Evolutionary conservation across 2,797 vertebrate genomes (phyloP), one percentile per base, ranked within the genome.

Genomic region (Rhincodon typus): DNA sequence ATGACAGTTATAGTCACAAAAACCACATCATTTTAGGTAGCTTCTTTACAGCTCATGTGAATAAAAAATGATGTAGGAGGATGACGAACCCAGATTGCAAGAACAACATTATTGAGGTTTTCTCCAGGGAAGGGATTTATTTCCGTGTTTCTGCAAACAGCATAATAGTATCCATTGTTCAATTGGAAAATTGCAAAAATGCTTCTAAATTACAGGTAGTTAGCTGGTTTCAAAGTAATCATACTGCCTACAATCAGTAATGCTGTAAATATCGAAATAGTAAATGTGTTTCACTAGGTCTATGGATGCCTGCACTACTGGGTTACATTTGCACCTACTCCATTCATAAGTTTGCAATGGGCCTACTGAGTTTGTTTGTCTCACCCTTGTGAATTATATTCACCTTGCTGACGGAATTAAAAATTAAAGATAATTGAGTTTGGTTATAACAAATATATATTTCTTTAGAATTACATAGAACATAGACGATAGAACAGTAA

Each of bases 131-230:
- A 62, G 25, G 53, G 30, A n/a, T 62, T 90, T 62, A 34, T 90
- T 90, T 90, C 13, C 6, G 3, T 34, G 2, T 53, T 90, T 90
- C 30, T 27, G 30, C 34, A 53, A 90, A n/a, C 53, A 5, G 3
- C 30, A 15, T 62, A 90, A 90, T 90, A 90, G 53, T n/a, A n/a
- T n/a, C 87, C n/a, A 53, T 90, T 90, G 57, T 53, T n/a, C 87
- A 34, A 34, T 90, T 53, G 50, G 53, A 90, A 90, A 62, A 34
- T 57, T 34, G 87, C 87, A 57, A 53, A 62, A 62, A 19, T 57
- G 15, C 8, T 15, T 57, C 0, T 30, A 88, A 88, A 13, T 34
- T 62, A n/a, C 62, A 1, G 19, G 38, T 17, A 12, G 30, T 62
- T 13, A 34, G 50, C 87, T 62, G 53, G 17, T 62, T 34, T 90